Evolutionary conservation across 1,140 invertebrate species (phyloP), one percentile per base, ranked within the genome.

Genomic region (Chelonus insularis): DNA sequence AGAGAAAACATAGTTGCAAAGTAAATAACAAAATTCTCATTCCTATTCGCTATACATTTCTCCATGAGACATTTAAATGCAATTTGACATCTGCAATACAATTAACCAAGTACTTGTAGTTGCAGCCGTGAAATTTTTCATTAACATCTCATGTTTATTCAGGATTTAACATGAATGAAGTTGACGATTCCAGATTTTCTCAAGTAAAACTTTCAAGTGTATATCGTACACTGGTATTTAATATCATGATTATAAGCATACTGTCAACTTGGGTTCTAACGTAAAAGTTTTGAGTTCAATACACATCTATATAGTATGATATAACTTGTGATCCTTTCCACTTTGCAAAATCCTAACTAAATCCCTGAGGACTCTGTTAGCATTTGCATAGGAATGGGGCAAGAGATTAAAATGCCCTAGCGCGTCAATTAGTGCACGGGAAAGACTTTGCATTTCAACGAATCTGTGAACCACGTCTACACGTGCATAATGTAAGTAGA

Each of bases 131-230:
- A 50, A 50, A 50, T 29, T 58, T 48, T 58, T 58, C 43, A 58
- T 58, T 58, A 48, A 48, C 56, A 58, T 58, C 45, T 58, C 56
- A 58, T 58, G 48, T 58, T 58, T 58, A 58, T 58, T 58, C 56
- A 58, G 48, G 32, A 58, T 32, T 25, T 58, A 9, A 43, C 45
- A 47, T 12, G n/a, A 29, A n/a, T n/a, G 39, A 29, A 37, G 36
- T 57, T 57, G 41, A 45, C 54, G 21, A 18, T 39, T 57, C 1
- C 36, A 55, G 41, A 16, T 55, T 55, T 41, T 43, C 37, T 57
- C 39, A n/a, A 21, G 25, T 20, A 34, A 25, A 37, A 43, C 41
- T 43, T 43, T 20, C 12, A 43, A 43, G 6, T 37, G 18, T 43
- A 43, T 43, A 43, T 43, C 14, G 12, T 8, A 43, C 2, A 12